phyloP scores from a whole-genome alignment of 2,113 vertebrate species.

The Hystrix brachyura region DNA sequence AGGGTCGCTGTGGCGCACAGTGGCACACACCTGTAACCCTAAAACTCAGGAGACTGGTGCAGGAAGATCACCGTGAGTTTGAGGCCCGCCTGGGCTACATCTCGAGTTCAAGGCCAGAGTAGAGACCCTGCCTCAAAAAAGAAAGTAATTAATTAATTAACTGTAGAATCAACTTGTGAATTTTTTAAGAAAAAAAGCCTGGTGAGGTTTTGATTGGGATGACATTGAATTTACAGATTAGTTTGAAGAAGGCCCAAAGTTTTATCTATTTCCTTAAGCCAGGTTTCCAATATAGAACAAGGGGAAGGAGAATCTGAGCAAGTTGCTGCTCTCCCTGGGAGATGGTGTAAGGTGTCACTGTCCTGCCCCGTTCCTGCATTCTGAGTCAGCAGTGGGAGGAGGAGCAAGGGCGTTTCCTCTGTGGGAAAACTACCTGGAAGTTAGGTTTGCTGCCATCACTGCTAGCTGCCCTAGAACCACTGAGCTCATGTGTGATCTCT shows the following conservation, averaged over 20 bases:
- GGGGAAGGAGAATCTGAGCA: not conserved
- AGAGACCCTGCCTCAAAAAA: not conserved
- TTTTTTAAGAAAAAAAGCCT: not conserved
- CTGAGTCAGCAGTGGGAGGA: not conserved
- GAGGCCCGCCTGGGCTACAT: not conserved
- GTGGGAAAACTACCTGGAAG: not conserved
- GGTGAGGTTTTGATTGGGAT: constrained; percentile 20
- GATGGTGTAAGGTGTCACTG: not conserved
- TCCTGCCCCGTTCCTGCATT: not conserved
- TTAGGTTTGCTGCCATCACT: not conserved
- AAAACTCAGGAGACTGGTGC: not conserved
- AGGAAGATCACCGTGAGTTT: not conserved
- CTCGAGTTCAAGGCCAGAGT: not conserved
- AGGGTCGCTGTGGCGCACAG: not conserved
- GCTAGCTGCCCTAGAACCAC: not conserved
- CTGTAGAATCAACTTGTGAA: not conserved
- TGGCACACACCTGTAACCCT: no score
- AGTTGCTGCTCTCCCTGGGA: not conserved
- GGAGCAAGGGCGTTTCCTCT: not conserved
- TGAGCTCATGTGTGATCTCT: not conserved
- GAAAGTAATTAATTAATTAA: not conserved
- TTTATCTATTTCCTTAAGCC: constrained; percentile 48
- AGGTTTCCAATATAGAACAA: not conserved
- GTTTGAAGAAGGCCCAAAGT: not conserved
- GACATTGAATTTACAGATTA: constrained; percentile 34